Conservation (phyloP, 2,888 invertebrate genomes). For the Homarus gammarus region DNA sequence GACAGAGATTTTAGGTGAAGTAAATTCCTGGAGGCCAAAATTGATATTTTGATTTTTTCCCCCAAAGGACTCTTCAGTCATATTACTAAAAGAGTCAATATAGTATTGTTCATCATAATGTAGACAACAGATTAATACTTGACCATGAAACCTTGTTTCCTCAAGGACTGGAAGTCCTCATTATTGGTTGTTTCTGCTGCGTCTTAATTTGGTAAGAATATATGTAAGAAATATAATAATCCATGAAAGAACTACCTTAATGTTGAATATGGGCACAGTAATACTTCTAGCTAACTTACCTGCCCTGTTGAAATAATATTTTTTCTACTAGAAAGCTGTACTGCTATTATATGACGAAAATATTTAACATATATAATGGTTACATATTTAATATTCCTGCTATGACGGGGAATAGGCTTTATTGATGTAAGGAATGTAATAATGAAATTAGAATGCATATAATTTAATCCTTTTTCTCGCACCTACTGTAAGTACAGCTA, state of each 20-base stretch:
- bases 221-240: background rate
- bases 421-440: background rate
- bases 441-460: background rate
- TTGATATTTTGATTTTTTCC: too few relatives aligned
- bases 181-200: background rate
- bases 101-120: too few relatives aligned
- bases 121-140: too few relatives aligned
- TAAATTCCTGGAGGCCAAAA: too few relatives aligned
- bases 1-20: too few relatives aligned
- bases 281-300: background rate
- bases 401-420: conserved; percentile 1
- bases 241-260: background rate
- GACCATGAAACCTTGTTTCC: background rate
- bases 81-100: too few relatives aligned
- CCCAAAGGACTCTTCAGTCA: too few relatives aligned
- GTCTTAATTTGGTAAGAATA: background rate
- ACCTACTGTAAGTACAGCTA: background rate
- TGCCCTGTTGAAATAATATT: conserved; percentile 1
- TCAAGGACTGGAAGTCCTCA: background rate
- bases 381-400: background rate
- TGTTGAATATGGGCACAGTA: background rate
- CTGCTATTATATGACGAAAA: background rate
- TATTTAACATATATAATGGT: background rate
- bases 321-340: conserved; percentile 7
- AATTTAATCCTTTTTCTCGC: background rate